Conservation (phyloP, 2,797 vertebrate species). For the Pipistrellus pygmaeus region DNA sequence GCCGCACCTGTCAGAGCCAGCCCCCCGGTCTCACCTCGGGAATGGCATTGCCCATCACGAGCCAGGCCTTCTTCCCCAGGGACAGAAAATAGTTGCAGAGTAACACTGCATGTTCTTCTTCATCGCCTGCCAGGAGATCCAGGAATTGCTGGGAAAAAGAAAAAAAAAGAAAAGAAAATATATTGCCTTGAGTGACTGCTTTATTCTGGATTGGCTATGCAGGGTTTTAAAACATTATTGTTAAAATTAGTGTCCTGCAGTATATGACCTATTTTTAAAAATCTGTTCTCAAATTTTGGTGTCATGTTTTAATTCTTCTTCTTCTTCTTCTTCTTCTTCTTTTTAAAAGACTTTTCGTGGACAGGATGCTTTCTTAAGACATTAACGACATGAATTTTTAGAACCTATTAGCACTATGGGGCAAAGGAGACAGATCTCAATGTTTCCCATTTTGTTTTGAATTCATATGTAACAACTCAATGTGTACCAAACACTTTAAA, state of each 20-base stretch:
- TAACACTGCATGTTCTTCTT: conserved; percentile 96
- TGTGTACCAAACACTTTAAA: neutral
- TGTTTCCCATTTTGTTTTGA: neutral
- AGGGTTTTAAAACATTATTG: neutral
- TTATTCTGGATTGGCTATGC: neutral
- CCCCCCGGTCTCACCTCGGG: conserved; percentile 92
- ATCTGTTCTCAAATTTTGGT: neutral
- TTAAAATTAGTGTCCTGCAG: neutral
- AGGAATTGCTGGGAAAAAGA: conserved; percentile 94
- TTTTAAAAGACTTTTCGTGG: neutral
- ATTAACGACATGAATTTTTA: neutral
- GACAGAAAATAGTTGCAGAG: conserved; percentile 97
- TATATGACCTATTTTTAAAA: neutral
- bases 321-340: neutral
- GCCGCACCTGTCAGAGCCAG: neutral
- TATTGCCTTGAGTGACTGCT: neutral
- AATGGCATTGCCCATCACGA: conserved; percentile 94
- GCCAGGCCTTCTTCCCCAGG: conserved; percentile 96
- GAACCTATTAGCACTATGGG: neutral
- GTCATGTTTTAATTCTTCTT: neutral
- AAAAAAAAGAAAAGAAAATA: neutral
- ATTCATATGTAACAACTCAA: neutral
- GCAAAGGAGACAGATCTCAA: neutral
- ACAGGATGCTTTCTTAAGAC: neutral
- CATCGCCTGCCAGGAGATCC: conserved; percentile 95